phyloP scores from a whole-genome alignment of 2,113 vertebrate species.

The Actenoides lindsayi region DNA sequence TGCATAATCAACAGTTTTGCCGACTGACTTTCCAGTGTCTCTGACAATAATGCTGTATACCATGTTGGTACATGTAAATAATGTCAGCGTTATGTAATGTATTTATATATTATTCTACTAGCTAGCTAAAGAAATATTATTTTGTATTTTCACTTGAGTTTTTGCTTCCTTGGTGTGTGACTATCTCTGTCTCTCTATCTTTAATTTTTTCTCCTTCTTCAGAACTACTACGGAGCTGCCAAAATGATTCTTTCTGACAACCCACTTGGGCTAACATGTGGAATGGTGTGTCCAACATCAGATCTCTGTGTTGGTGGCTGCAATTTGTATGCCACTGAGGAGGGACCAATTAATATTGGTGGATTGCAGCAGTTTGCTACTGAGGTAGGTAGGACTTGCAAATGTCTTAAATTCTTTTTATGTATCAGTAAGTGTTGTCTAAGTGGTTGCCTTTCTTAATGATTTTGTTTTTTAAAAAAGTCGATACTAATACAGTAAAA shows the following conservation, averaged over 20 bases:
- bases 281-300: constrained; percentile 94
- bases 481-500: neutral
- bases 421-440: neutral
- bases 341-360: constrained; percentile 96
- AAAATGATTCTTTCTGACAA: constrained; percentile 91
- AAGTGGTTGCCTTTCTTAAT: neutral
- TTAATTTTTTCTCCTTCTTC: neutral
- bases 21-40: neutral
- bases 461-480: neutral
- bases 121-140: neutral
- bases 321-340: constrained; percentile 88
- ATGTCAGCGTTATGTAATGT: neutral
- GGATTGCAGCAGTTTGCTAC: constrained; percentile 94
- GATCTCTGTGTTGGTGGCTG: constrained; percentile 91
- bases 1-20: neutral
- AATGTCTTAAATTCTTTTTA: neutral
- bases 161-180: neutral
- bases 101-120: neutral
- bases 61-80: neutral
- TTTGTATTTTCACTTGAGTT: neutral
- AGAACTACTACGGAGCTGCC: constrained; percentile 94
- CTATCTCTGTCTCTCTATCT: neutral
- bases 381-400: constrained; percentile 81
- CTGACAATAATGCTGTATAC: neutral
- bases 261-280: constrained; percentile 90